Conservation (phyloP, 2,888 invertebrate genomes). For the Mythimna vitellina region DNA sequence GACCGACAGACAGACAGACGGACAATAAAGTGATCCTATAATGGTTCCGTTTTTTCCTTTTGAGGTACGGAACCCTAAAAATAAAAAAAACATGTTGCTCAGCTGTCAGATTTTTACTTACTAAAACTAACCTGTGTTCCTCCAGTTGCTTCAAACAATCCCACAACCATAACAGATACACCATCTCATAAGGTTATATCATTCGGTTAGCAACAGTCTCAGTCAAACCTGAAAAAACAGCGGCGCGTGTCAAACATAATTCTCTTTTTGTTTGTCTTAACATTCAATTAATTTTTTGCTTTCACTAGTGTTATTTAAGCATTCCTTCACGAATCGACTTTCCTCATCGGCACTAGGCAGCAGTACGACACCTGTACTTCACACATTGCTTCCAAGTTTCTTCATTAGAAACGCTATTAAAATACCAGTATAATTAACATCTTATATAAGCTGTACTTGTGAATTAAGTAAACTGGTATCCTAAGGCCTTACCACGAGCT, state of each 20-base stretch:
- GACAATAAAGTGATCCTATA: too few relatives aligned
- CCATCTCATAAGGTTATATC: too few relatives aligned
- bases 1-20: too few relatives aligned
- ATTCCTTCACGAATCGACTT: conserved; percentile 53
- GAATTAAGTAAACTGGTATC: background rate
- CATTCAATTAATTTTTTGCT: conserved; percentile 62
- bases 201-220: conserved; percentile 6
- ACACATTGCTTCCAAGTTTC: conserved; percentile 37
- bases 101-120: too few relatives aligned
- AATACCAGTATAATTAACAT: conserved; percentile 32
- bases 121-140: too few relatives aligned
- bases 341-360: conserved; percentile 32
- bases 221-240: background rate
- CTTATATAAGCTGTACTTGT: too few relatives aligned
- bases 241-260: conserved; percentile 12
- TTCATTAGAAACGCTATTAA: conserved; percentile 48
- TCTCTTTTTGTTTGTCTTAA: conserved; percentile 39
- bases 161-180: too few relatives aligned
- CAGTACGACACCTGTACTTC: conserved; percentile 31
- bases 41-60: too few relatives aligned
- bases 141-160: too few relatives aligned
- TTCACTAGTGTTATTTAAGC: conserved; percentile 57
- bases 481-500: too few relatives aligned
- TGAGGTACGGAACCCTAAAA: too few relatives aligned
- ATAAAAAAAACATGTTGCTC: too few relatives aligned